Evolutionary conservation across 2,888 invertebrate species (phyloP).

Genomic region (Acleris cristana): DNA sequence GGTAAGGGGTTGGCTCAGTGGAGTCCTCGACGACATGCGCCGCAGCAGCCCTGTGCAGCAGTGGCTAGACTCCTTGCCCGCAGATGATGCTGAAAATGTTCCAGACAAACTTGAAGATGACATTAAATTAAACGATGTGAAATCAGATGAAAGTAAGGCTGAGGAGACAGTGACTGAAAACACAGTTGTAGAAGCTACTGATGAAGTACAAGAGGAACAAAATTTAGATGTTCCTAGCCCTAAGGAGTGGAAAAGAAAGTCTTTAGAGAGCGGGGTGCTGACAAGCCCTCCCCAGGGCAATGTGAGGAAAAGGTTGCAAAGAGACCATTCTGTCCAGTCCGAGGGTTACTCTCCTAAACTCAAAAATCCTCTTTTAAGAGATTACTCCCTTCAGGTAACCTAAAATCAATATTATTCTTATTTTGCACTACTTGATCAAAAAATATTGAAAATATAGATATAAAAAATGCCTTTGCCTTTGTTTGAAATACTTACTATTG

Average conservation of each 20-base stretch:
- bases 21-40: constrained; percentile 83
- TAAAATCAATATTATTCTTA: background rate
- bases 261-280: constrained; percentile 68
- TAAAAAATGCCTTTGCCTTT: too few species aligned
- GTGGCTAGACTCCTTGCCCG: constrained; percentile 89
- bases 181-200: constrained; percentile 62
- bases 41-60: constrained; percentile 89
- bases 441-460: too few species aligned
- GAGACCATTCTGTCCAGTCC: constrained; percentile 77
- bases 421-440: background rate
- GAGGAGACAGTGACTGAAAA: constrained; percentile 68
- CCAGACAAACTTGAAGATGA: constrained; percentile 35
- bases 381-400: constrained; percentile 78
- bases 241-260: constrained; percentile 72
- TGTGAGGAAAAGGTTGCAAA: constrained; percentile 63
- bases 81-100: constrained; percentile 52
- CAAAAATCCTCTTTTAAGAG: constrained; percentile 76
- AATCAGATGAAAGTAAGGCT: constrained; percentile 67
- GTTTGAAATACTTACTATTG: too few species aligned
- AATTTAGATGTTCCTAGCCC: constrained; percentile 64
- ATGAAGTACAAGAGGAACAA: constrained; percentile 51
- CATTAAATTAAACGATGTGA: constrained; percentile 38
- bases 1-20: constrained; percentile 77
- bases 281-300: constrained; percentile 59
- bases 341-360: constrained; percentile 73